phyloP scores from a whole-genome alignment of 2,888 invertebrate genomes.

The Dendrolimus pini region DNA sequence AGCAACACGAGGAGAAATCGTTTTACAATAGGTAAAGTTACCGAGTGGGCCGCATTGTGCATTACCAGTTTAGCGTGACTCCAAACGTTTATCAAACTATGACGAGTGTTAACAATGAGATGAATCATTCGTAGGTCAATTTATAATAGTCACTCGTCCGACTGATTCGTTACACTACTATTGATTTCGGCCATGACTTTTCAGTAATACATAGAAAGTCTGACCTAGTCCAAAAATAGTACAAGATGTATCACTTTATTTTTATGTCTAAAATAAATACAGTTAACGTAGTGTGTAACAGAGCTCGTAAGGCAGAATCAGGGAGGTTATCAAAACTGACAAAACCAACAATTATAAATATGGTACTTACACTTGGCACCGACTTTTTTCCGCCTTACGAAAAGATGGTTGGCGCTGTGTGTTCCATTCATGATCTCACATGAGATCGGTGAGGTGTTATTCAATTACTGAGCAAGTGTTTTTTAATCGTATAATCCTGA shows the following conservation, averaged over 20 bases:
- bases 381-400: too few species aligned
- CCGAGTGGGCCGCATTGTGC: slow-evolving; percentile 24
- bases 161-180: slow-evolving; percentile 15
- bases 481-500: too few species aligned
- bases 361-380: too few species aligned
- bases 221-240: neutral
- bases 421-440: too few species aligned
- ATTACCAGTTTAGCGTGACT: slow-evolving; percentile 29
- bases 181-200: slow-evolving; percentile 22
- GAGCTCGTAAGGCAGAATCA: too few species aligned
- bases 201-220: neutral
- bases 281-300: too few species aligned
- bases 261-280: too few species aligned
- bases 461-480: too few species aligned
- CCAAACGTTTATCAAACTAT: slow-evolving; percentile 10
- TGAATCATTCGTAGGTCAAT: slow-evolving; percentile 23
- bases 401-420: too few species aligned
- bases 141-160: slow-evolving; percentile 11
- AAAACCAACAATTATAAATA: too few species aligned
- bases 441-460: too few species aligned
- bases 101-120: slow-evolving; percentile 13
- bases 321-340: too few species aligned
- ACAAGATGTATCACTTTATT: neutral
- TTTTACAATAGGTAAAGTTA: slow-evolving; percentile 41
- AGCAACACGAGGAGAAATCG: slow-evolving; percentile 51